A percentile compares a stretch with the other conserved stretches of the same genome.
Evolutionary conservation across 2,797 vertebrate species (phyloP).

Genomic region (Enteromius treurensis): DNA sequence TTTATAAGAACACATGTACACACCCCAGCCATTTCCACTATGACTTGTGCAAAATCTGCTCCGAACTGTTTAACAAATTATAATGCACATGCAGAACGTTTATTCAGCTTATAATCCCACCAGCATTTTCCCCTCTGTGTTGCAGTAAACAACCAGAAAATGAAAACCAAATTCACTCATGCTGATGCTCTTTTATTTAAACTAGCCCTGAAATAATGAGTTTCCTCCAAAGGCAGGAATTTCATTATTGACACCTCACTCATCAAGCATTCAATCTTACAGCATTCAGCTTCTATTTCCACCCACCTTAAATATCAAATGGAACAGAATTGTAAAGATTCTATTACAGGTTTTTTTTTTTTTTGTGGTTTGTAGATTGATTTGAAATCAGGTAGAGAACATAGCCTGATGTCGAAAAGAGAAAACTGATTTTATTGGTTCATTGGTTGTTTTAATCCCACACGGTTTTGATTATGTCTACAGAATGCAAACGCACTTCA

Average conservation of each 20-base stretch:
- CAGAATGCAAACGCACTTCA: neutral
- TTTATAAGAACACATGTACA: slow-evolving; percentile 61
- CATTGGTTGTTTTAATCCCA: neutral
- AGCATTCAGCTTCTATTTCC: slow-evolving; percentile 49
- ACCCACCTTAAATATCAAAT: slow-evolving; percentile 30
- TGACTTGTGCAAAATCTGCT: slow-evolving; percentile 65
- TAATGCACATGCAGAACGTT: slow-evolving; percentile 74
- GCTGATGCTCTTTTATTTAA: slow-evolving; percentile 71
- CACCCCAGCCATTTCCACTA: slow-evolving; percentile 60
- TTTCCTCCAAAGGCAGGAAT: slow-evolving; percentile 65
- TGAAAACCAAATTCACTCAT: slow-evolving; percentile 67
- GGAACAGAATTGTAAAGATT: slow-evolving; percentile 25
- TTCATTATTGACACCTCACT: slow-evolving; percentile 63
- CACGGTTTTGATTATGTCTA: neutral
- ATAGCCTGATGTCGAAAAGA: neutral
- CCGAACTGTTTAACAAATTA: slow-evolving; percentile 70
- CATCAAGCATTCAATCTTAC: slow-evolving; percentile 57
- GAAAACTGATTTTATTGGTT: slow-evolving; percentile 12
- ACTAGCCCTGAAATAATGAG: slow-evolving; percentile 66
- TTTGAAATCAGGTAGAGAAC: neutral
- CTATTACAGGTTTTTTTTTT: slow-evolving; percentile 8
- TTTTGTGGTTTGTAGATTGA: neutral
- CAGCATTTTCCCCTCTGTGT: slow-evolving; percentile 63
- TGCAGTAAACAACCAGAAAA: slow-evolving; percentile 75
- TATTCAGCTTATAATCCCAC: slow-evolving; percentile 65